Evolutionary conservation across 2,888 invertebrate species (phyloP), one percentile per base, ranked within the genome.

Genomic region (Hoplodrina ambigua): DNA sequence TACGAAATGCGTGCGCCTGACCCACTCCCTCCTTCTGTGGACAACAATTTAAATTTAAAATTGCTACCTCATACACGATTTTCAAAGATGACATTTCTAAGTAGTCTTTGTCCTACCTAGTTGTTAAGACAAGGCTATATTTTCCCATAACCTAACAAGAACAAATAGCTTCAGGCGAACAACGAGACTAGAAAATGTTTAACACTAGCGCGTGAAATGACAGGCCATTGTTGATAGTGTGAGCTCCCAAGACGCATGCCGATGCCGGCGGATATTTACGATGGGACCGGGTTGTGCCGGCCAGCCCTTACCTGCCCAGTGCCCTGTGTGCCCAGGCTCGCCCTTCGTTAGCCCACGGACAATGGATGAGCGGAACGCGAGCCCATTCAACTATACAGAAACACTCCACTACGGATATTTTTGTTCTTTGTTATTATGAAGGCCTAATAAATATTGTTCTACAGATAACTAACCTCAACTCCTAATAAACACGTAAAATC

Each of bases 1-100:
- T 97, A 72, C 97, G 97, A 92, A 98, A 98, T 76, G 97, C 96
- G 92, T 98, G 98, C 86, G 96, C 96, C 88, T 97, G 97, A 11
- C 96, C 96, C 76, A 96, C 96, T 75, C 97, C 97, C 82, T 97
- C 97, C 85, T 96, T 97, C 97, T 97, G 97, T 75, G 96, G 96
- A 90, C 90, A 87, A 86, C 0, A 46, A 74, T 30, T 46, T n/a
- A 4, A 33, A 46, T n/a, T 74, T 46, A 56, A 54, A 11, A 59
- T 58, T 33, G 4, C n/a, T 50, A 46, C 10, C 1, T 17, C 30
- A 53, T 15, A 49, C 30, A 41, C 8, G 13, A 4, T 13, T 63
- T 58, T 3, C 17, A 70, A 58, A 65, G 20, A 11, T 55, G 13
- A 41, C 46, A 30, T 71, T 58, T 64, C 65, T 52, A 59, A 69